Conservation (phyloP, 2,888 invertebrate genomes). For the Apotomis capreana region DNA sequence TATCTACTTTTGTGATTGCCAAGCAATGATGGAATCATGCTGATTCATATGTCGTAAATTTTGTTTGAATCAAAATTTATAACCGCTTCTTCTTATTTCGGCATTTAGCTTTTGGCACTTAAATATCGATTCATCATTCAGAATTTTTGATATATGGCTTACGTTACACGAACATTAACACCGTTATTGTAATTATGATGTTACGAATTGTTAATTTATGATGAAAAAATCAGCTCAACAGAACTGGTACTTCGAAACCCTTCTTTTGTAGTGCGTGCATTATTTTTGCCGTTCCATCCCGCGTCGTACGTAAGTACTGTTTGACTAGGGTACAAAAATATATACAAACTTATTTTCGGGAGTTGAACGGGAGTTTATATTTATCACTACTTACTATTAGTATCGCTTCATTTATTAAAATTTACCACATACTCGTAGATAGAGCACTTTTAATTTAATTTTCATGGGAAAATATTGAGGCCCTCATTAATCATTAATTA, state of each 20-base stretch:
- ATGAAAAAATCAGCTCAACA: not conserved
- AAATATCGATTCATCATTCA: slow-evolving; percentile 26
- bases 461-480: too few relatives aligned
- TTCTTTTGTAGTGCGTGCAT: too few relatives aligned
- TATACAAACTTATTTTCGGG: too few relatives aligned
- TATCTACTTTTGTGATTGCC: slow-evolving; percentile 46
- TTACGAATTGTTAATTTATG: not conserved
- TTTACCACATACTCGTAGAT: too few relatives aligned
- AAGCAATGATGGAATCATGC: slow-evolving; percentile 49
- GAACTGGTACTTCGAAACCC: not conserved
- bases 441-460: too few relatives aligned
- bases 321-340: too few relatives aligned
- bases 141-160: not conserved
- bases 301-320: too few relatives aligned
- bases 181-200: not conserved
- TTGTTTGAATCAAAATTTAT: slow-evolving; percentile 34
- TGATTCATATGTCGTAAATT: slow-evolving; percentile 54
- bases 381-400: too few relatives aligned
- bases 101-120: slow-evolving; percentile 22
- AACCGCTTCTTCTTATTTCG: slow-evolving; percentile 11
- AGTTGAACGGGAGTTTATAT: too few relatives aligned
- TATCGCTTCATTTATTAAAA: too few relatives aligned
- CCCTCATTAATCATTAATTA: too few relatives aligned
- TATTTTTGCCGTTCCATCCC: too few relatives aligned
- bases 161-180: not conserved